phyloP scores from a whole-genome alignment of 1,140 invertebrate species.

The Panulirus ornatus region DNA sequence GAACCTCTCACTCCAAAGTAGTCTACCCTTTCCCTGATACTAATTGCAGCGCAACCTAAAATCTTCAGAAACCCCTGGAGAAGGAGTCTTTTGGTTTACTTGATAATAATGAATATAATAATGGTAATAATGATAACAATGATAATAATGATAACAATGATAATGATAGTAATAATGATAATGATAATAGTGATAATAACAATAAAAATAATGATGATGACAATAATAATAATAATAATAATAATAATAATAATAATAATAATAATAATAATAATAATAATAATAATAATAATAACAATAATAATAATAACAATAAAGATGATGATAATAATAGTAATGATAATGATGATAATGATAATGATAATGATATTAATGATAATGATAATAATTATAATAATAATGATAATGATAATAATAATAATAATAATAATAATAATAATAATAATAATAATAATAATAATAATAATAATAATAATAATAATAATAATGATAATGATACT shows the following conservation, averaged over 20 bases:
- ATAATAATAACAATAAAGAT: conserved; percentile 16
- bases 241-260: conserved; percentile 14
- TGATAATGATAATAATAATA: conserved; percentile 6
- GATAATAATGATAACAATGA: background rate
- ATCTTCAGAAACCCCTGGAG: no score
- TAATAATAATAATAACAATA: conserved; percentile 11
- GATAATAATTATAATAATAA: conserved; percentile 7
- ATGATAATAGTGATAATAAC: background rate
- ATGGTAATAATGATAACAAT: background rate
- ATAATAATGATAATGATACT: background rate
- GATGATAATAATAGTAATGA: background rate
- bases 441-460: background rate
- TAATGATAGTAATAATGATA: conserved; percentile 2
- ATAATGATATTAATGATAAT: background rate
- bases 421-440: conserved; percentile 9
- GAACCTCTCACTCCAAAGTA: no score
- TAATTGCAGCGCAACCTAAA: no score
- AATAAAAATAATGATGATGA: background rate
- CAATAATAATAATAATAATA: conserved; percentile 11
- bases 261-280: conserved; percentile 14
- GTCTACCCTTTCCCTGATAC: no score
- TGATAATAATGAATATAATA: no score
- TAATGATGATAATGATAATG: background rate
- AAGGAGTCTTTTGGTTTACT: no score
- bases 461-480: background rate